Conservation (phyloP, 1,140 invertebrate species). For the Hylaeus volcanicus region DNA sequence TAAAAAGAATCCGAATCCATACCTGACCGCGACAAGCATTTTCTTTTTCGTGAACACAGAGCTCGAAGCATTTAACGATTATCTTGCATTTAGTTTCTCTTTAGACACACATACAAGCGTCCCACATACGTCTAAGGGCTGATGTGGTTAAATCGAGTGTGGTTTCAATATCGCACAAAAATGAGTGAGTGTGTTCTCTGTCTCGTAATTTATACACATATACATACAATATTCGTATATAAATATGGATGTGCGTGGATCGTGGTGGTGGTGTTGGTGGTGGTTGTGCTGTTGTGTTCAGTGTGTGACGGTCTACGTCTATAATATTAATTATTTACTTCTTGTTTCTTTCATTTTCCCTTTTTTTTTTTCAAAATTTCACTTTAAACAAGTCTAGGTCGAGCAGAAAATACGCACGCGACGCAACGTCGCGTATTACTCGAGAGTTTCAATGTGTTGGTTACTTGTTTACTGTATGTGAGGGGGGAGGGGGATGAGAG, state of each 20-base stretch:
- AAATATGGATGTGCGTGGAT: constrained; percentile 58
- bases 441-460: neutral
- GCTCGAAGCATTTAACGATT: constrained; percentile 39
- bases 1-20: neutral
- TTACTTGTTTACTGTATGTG: neutral
- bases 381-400: no score
- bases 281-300: constrained; percentile 70
- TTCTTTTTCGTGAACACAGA: constrained; percentile 49
- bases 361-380: no score
- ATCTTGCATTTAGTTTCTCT: constrained; percentile 17
- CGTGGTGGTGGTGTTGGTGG: constrained; percentile 15
- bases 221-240: constrained; percentile 54
- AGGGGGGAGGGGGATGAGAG: no score
- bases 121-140: constrained; percentile 56
- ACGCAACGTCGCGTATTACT: neutral
- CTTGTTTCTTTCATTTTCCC: neutral
- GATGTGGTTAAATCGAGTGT: constrained; percentile 35
- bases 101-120: constrained; percentile 65
- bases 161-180: constrained; percentile 47
- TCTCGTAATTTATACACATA: constrained; percentile 53
- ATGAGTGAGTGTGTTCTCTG: constrained; percentile 47
- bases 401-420: neutral
- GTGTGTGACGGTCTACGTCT: constrained; percentile 67
- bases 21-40: neutral
- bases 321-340: constrained; percentile 11